A percentile compares a stretch with the other conserved stretches of the same genome.
phyloP scores from a whole-genome alignment of 2,888 invertebrate species.

The Synergus itoensis region DNA sequence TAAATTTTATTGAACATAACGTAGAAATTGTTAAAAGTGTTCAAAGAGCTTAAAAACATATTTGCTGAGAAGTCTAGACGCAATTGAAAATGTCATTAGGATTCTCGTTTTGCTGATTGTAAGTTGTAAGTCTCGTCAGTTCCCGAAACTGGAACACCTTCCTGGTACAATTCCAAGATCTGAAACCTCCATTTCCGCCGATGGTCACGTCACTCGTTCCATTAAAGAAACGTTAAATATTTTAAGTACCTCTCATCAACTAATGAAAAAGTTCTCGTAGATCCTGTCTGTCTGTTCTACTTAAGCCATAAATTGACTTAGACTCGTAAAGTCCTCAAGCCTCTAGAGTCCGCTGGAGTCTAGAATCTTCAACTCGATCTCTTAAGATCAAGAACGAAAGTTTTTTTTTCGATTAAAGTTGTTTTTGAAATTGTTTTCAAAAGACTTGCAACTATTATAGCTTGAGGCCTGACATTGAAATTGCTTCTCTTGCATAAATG shows the following conservation, averaged over 20 bases:
- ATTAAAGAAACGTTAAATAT: slow-evolving; percentile 6
- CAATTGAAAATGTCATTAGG: neutral
- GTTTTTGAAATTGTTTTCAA: neutral
- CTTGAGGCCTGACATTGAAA: neutral
- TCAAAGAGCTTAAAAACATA: neutral
- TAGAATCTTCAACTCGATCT: neutral
- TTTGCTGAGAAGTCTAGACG: neutral
- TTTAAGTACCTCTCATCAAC: slow-evolving; percentile 4
- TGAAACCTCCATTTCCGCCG: neutral
- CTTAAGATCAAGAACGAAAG: neutral
- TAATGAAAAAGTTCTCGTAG: neutral
- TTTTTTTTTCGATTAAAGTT: neutral
- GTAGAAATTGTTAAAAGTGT: neutral
- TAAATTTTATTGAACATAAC: neutral
- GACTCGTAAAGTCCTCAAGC: neutral
- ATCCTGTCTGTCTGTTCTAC: neutral
- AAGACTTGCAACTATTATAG: neutral
- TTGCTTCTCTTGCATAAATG: slow-evolving; percentile 7
- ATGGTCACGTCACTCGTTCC: neutral
- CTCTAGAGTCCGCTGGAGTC: neutral
- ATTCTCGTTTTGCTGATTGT: slow-evolving; percentile 6
- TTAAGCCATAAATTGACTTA: slow-evolving; percentile 2
- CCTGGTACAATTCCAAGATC: slow-evolving; percentile 4
- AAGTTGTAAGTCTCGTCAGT: neutral
- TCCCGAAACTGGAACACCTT: slow-evolving; percentile 1